Evolutionary conservation across 2,888 invertebrate genomes (phyloP), one percentile per base, ranked within the genome.

Genomic region (Drosophila algonquin): DNA sequence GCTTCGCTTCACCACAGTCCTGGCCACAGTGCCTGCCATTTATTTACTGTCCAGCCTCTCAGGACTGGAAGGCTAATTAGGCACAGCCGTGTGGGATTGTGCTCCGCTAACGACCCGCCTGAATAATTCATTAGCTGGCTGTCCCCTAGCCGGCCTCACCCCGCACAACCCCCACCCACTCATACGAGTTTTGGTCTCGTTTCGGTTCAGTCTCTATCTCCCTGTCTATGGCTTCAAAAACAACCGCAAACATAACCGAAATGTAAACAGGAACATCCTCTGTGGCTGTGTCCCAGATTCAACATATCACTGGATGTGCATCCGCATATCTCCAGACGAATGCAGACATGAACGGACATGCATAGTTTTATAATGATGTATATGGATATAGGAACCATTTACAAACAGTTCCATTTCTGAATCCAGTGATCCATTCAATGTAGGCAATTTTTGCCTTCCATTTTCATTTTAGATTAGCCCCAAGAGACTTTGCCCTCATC

Each of bases 121-220:
- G 81, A 83, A 85, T 85, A 72, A 83, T 80, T 89, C 84, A 85
- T 87, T 79, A 81, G 72, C 46, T 46, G 21, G 69, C 24, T 47
- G 30, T 30, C 63, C 62, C 44, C 44, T n/a, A 30, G 30, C 8
- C 7, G 1, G 0, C 8, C 27, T 7, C 27, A 7, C 27, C 8
- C 57, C 6, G 32, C 30, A 35, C 44, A 12, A 55, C 21, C 45
- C 47, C 2, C 30, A 30, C 16, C 45, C 46, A 10, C 53, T 56
- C 32, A 21, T 50, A 24, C 53, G 51, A 52, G 55, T 27, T 47
- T 40, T 48, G 40, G 21, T 64, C 53, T 44, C 46, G 52, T 32
- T 67, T 47, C 40, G 32, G 44, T 45, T 16, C 46, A 7, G 2
- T 21, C 21, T 21, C 21, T 21, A 3, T 21, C 40, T 40, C 40